Percentiles rank a stretch among this genome's conserved stretches.
These are phyloP conservation scores for Marronus borbonicus DNA, from an alignment of 2,888 invertebrate genomes.

Conservation along the genomic window DNA sequence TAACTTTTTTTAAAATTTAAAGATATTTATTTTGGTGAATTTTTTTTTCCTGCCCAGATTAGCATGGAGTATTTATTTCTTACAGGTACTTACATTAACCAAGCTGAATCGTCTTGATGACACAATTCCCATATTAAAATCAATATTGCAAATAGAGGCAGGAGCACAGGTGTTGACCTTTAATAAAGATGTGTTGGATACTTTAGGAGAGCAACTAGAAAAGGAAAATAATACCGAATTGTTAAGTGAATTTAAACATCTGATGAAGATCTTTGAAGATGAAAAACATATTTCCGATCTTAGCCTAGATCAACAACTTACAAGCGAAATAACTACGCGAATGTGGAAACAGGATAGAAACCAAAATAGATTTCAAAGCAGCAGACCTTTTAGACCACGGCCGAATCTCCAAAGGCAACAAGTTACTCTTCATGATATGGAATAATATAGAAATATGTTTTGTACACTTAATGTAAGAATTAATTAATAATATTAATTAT, in stretches of 20 bases:
- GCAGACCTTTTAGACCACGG: not conserved
- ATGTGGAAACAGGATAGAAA: not conserved
- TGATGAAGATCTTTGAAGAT: constrained; percentile 32
- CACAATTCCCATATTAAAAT: constrained; percentile 74
- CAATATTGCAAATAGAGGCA: constrained; percentile 74
- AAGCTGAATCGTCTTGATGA: constrained; percentile 78
- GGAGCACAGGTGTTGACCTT: not conserved
- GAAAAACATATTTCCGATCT: constrained; percentile 23
- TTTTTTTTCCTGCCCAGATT: too few species aligned
- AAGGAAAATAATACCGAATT: constrained; percentile 21
- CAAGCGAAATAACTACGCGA: not conserved
- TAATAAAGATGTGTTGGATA: constrained; percentile 8
- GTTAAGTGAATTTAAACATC: constrained; percentile 18
- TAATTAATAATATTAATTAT: too few species aligned
- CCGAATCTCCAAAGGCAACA: constrained; percentile 1
- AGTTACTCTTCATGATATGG: constrained; percentile 2
- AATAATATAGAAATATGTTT: not conserved
- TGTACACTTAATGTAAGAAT: not conserved
- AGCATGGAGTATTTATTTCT: not conserved
- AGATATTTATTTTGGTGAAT: too few species aligned
- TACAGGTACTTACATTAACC: constrained; percentile 73
- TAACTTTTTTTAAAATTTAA: too few species aligned
- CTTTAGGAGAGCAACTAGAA: not conserved
- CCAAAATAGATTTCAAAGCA: not conserved
- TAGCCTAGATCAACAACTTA: constrained; percentile 22